A percentile compares a stretch with the other conserved stretches of the same genome.
phyloP scores from a whole-genome alignment of 2,113 vertebrate genomes.

The Ascaphus truei region DNA sequence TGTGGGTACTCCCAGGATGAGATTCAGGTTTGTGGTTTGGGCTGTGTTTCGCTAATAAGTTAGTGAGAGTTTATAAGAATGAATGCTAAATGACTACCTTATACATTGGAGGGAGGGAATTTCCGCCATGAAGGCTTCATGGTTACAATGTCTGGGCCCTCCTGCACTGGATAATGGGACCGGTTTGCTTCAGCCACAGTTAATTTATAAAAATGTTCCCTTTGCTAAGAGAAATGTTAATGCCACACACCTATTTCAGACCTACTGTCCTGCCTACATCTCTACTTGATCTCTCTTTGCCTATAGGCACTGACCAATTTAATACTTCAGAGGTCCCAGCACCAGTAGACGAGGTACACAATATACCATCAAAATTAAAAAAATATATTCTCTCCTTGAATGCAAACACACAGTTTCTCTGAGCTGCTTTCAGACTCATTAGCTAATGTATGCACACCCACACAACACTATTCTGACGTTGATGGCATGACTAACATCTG shows the following conservation, averaged over 20 bases:
- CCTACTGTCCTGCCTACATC: not conserved
- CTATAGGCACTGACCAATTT: not conserved
- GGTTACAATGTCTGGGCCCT: not conserved
- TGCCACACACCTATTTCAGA: not conserved
- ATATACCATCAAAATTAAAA: not conserved
- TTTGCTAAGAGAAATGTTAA: no score
- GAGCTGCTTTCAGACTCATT: not conserved
- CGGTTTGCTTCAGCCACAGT: not conserved
- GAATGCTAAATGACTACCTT: no score
- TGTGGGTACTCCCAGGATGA: no score
- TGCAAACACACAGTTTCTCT: not conserved
- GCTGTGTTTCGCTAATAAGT: no score
- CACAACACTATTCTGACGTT: not conserved
- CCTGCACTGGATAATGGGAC: slow-evolving; percentile 2
- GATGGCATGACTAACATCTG: not conserved
- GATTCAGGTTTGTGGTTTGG: no score
- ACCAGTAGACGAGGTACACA: not conserved
- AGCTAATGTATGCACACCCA: slow-evolving; percentile 7
- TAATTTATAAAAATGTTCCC: slow-evolving; percentile 6
- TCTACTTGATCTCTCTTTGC: not conserved
- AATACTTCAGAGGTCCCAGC: not conserved
- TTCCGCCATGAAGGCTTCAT: not conserved
- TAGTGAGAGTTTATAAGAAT: no score
- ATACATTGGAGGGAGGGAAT: no score
- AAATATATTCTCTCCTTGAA: not conserved